Percentiles rank a stretch among this genome's conserved stretches.
phyloP scores from a whole-genome alignment of 2,797 vertebrate genomes.

The Acomys russatus region DNA sequence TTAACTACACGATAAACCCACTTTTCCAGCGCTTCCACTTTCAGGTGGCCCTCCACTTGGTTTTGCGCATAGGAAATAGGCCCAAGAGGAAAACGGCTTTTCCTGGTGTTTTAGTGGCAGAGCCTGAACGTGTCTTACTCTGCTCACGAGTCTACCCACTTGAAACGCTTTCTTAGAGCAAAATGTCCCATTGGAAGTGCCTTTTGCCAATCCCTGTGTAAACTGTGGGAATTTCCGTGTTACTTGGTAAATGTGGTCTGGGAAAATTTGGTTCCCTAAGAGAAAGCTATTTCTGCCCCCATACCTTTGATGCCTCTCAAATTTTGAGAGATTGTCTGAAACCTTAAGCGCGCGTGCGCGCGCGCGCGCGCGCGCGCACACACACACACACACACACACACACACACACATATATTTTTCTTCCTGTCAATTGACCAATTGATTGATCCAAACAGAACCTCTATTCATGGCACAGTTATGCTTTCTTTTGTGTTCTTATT shows the following conservation, averaged over 20 bases:
- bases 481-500: not conserved
- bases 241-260: not conserved
- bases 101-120: not conserved
- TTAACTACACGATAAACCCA: not conserved
- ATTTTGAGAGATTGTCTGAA: not conserved
- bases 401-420: too few relatives aligned
- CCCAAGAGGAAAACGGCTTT: not conserved
- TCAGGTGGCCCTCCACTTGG: not conserved
- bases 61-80: conserved; percentile 9
- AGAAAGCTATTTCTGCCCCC: too few relatives aligned
- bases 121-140: not conserved
- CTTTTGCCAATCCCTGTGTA: not conserved
- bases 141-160: not conserved
- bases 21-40: conserved; percentile 15
- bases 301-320: too few relatives aligned
- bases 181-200: not conserved
- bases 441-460: not conserved
- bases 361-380: too few relatives aligned
- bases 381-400: too few relatives aligned
- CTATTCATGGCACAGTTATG: not conserved
- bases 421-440: not conserved
- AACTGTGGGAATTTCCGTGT: not conserved
- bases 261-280: not conserved
- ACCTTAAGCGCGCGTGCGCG: not conserved
- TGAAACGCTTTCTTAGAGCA: not conserved